Evolutionary conservation across 2,113 vertebrate genomes (phyloP).

Genomic region (Strigops habroptila): DNA sequence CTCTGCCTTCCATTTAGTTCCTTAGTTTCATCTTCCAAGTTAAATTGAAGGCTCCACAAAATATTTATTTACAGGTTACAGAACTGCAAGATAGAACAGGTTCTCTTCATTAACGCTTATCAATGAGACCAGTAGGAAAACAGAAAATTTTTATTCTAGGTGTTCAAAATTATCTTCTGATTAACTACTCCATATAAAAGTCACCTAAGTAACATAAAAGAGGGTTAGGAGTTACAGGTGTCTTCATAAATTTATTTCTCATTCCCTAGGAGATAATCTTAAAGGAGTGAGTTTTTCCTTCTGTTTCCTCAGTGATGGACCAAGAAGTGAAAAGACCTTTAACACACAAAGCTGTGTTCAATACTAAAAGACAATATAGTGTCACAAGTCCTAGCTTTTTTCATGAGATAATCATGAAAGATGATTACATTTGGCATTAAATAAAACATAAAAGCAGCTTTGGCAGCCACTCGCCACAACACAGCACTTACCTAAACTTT

Average conservation of each 20-base stretch:
- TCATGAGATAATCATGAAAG: background rate
- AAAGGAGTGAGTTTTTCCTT: background rate
- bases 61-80: background rate
- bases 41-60: background rate
- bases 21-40: background rate
- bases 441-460: background rate
- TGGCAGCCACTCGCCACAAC: background rate
- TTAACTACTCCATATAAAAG: background rate
- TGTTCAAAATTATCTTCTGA: background rate
- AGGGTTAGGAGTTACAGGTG: background rate
- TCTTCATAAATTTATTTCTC: background rate
- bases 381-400: background rate
- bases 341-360: background rate
- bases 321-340: background rate
- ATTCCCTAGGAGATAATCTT: background rate
- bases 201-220: background rate
- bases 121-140: background rate
- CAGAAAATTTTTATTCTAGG: background rate
- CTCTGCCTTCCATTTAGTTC: background rate
- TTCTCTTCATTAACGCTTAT: background rate
- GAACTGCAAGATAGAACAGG: background rate
- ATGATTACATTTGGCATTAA: background rate
- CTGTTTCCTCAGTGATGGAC: background rate
- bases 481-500: background rate
- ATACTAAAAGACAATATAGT: rapidly evolving